These are phyloP conservation scores for Temnothorax ravouxi DNA, from an alignment of 2,888 invertebrate genomes.

Conservation along the genomic window DNA sequence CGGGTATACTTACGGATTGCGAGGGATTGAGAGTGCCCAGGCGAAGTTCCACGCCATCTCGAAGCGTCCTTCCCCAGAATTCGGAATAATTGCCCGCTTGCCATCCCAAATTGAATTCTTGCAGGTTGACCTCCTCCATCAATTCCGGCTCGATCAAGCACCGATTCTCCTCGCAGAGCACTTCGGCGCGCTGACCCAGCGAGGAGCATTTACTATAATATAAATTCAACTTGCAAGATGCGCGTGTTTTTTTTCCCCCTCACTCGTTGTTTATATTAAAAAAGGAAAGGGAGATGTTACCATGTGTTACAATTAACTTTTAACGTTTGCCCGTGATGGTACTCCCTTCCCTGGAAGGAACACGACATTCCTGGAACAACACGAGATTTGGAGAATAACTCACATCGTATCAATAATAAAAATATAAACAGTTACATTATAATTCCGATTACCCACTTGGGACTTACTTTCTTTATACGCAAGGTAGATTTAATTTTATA, in stretches of 20 bases:
- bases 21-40: conserved; percentile 90
- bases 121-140: conserved; percentile 90
- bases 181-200: conserved; percentile 84
- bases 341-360: conserved; percentile 87
- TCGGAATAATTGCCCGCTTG: conserved; percentile 92
- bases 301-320: conserved; percentile 92
- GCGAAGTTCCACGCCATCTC: conserved; percentile 92
- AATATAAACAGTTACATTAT: neutral
- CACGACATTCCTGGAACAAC: conserved; percentile 86
- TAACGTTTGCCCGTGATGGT: conserved; percentile 87
- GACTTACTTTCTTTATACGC: neutral
- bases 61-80: conserved; percentile 94
- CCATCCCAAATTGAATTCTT: conserved; percentile 89
- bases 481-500: neutral
- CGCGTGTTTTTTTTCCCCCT: neutral
- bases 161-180: conserved; percentile 90
- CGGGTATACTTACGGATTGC: conserved; percentile 85
- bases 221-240: neutral
- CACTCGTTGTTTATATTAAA: neutral
- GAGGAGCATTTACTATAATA: conserved; percentile 88
- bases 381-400: neutral
- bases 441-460: neutral
- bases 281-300: conserved; percentile 85
- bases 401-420: neutral
- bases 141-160: conserved; percentile 93